Evolutionary conservation across 2,888 invertebrate genomes (phyloP).

Genomic region (Drosophila mayaguana): DNA sequence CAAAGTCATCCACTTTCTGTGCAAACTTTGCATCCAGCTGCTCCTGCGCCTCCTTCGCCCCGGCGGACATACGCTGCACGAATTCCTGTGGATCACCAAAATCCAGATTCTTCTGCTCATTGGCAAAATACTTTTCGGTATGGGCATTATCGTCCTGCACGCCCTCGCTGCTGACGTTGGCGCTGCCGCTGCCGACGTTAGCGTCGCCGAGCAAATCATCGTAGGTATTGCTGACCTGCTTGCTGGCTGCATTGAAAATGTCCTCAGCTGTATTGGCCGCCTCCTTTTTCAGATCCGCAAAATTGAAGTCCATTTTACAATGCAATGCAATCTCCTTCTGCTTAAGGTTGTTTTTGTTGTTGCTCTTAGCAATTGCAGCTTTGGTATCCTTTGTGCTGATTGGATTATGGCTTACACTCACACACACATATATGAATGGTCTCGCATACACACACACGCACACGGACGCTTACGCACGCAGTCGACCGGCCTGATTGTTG

Average conservation of each 20-base stretch:
- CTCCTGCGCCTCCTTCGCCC: conserved; percentile 81
- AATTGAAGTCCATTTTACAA: conserved; percentile 82
- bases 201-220: conserved; percentile 61
- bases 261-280: conserved; percentile 78
- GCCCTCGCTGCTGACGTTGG: conserved; percentile 63
- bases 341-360: conserved; percentile 16
- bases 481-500: conserved; percentile 34
- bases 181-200: conserved; percentile 19
- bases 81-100: conserved; percentile 80
- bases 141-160: conserved; percentile 82
- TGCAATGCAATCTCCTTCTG: conserved; percentile 7
- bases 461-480: conserved; percentile 25
- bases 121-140: conserved; percentile 81
- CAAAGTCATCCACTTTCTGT: conserved; percentile 74
- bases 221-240: conserved; percentile 50
- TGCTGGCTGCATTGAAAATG: conserved; percentile 63
- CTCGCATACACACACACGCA: conserved; percentile 4
- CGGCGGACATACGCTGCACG: conserved; percentile 81
- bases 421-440: conserved; percentile 17
- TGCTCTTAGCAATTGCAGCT: conserved; percentile 18
- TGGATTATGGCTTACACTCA: conserved; percentile 30
- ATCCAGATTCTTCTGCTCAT: conserved; percentile 81
- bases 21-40: conserved; percentile 82
- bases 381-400: conserved; percentile 64
- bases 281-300: conserved; percentile 81